These are phyloP conservation scores for Stratiomys singularior DNA, from an alignment of 2,888 invertebrate genomes.

Conservation along the genomic window DNA sequence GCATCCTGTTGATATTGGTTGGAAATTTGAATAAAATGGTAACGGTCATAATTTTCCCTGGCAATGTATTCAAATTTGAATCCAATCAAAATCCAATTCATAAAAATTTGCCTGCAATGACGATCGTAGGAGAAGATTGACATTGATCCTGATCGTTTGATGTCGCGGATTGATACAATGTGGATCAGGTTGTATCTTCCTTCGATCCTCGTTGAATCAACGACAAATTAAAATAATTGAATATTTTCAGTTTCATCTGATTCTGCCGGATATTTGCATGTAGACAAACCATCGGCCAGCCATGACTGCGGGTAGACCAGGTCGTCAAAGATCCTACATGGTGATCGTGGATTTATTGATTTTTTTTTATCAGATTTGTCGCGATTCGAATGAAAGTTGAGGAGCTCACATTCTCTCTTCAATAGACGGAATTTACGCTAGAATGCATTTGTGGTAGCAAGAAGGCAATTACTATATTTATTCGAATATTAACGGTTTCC, in stretches of 20 bases:
- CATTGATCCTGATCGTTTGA: background rate
- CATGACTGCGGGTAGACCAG: too few relatives aligned
- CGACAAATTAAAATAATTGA: slow-evolving; percentile 7
- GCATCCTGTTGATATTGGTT: slow-evolving; percentile 38
- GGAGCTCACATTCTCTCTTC: too few relatives aligned
- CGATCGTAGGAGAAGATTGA: slow-evolving; percentile 10
- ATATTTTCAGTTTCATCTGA: background rate
- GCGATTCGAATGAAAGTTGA: too few relatives aligned
- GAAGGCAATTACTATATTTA: too few relatives aligned
- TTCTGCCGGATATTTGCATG: background rate
- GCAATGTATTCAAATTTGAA: slow-evolving; percentile 30
- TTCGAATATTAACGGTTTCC: too few relatives aligned
- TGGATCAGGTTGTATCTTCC: background rate
- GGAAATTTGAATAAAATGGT: slow-evolving; percentile 36
- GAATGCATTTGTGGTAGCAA: too few relatives aligned
- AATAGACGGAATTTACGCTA: too few relatives aligned
- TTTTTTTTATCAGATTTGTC: too few relatives aligned
- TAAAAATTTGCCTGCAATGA: slow-evolving; percentile 40
- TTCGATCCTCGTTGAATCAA: background rate
- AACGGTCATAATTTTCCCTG: slow-evolving; percentile 21
- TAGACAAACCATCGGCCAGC: background rate
- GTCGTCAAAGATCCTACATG: too few relatives aligned
- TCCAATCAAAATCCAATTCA: slow-evolving; percentile 44
- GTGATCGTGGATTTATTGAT: too few relatives aligned
- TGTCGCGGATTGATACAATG: background rate